Conservation (phyloP, 2,113 vertebrate species). For the Upupa epops region DNA sequence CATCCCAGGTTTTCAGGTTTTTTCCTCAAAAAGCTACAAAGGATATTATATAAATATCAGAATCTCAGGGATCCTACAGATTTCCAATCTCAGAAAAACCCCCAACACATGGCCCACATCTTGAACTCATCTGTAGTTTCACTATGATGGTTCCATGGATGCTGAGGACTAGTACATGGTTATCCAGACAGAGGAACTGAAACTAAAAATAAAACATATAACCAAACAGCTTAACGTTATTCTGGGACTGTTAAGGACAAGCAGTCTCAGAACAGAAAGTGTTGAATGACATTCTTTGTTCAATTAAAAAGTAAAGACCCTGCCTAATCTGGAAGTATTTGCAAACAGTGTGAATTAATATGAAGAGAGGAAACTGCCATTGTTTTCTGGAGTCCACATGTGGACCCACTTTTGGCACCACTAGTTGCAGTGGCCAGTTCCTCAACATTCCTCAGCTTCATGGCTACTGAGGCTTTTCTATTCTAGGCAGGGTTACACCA, state of each 20-base stretch:
- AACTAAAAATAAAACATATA: not conserved
- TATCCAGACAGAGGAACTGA: not conserved
- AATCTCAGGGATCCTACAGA: not conserved
- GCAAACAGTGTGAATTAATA: not conserved
- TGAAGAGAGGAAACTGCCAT: not conserved
- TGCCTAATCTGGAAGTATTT: not conserved
- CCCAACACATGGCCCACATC: not conserved
- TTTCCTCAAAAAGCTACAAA: not conserved
- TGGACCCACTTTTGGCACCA: not conserved
- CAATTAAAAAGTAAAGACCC: not conserved
- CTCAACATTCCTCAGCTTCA: rapidly evolving
- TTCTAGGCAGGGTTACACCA: not conserved
- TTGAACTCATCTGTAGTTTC: not conserved
- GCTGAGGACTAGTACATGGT: not conserved
- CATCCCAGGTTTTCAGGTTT: not conserved
- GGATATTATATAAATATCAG: not conserved
- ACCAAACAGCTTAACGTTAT: not conserved
- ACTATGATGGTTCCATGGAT: not conserved
- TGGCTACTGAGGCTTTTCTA: not conserved
- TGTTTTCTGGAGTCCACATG: not conserved
- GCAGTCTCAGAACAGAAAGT: not conserved
- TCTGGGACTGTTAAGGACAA: not conserved
- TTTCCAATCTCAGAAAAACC: not conserved
- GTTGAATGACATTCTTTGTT: not conserved
- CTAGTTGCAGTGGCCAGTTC: not conserved